Percentiles rank a stretch among this genome's conserved stretches.
phyloP scores from a whole-genome alignment of 2,797 vertebrate species.

The Eulemur albifrons region DNA sequence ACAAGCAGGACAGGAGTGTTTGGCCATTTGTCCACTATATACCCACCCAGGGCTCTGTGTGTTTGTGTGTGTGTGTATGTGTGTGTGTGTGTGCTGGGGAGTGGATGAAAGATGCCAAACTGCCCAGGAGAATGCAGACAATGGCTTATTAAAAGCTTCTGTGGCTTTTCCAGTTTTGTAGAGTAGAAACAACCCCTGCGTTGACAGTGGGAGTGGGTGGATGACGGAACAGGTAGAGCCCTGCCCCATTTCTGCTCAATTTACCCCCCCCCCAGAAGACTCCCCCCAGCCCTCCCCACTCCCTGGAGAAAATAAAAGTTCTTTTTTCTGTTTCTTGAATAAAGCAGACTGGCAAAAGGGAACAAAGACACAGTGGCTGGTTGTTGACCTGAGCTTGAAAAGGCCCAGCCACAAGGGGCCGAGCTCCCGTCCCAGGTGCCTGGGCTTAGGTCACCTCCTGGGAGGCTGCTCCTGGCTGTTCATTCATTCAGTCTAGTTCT shows the following conservation, averaged over 20 bases:
- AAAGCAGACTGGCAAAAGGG: background rate
- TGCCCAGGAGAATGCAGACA: background rate
- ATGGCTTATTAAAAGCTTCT: background rate
- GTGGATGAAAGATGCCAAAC: background rate
- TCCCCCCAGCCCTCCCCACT: background rate
- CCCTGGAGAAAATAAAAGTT: background rate
- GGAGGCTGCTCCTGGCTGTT: background rate
- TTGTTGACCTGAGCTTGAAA: background rate
- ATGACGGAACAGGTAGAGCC: background rate
- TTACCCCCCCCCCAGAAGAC: background rate
- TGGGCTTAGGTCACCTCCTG: background rate
- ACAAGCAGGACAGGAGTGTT: background rate
- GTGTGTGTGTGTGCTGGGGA: too few relatives aligned
- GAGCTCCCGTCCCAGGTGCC: background rate
- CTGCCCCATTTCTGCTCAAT: background rate
- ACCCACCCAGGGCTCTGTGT: background rate
- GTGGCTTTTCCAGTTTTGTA: background rate
- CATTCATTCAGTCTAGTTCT: background rate
- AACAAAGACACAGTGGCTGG: background rate
- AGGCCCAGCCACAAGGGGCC: background rate
- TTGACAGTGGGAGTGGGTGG: background rate
- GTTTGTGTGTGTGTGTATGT: background rate
- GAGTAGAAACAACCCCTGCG: background rate
- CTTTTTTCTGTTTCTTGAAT: constrained; percentile 3
- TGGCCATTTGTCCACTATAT: background rate